These are phyloP conservation scores for Sarcophaga caerulescens DNA, from an alignment of 2,888 invertebrate genomes.

Conservation along the genomic window DNA sequence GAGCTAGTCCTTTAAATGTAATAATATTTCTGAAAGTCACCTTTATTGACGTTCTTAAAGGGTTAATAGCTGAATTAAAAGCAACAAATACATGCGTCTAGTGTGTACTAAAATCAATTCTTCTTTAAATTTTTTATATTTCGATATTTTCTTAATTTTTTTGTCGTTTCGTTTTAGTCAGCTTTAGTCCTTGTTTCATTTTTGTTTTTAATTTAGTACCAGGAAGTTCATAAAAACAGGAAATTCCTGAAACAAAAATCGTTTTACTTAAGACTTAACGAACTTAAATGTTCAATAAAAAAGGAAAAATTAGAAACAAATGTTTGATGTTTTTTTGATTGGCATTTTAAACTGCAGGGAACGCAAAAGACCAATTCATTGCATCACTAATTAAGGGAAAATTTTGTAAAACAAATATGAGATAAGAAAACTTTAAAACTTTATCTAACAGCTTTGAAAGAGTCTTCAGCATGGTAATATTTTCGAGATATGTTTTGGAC, in stretches of 20 bases:
- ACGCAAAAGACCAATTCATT: not conserved
- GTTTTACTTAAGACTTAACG: slow-evolving; percentile 40
- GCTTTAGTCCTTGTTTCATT: not conserved
- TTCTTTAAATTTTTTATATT: slow-evolving; percentile 29
- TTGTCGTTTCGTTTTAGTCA: not conserved
- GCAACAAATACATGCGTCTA: not conserved
- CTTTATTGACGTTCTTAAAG: not conserved
- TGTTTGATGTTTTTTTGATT: not conserved
- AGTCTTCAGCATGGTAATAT: too few relatives aligned
- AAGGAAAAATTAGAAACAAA: not conserved
- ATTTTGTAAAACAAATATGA: not conserved
- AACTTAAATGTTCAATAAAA: slow-evolving; percentile 15
- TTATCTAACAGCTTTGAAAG: not conserved
- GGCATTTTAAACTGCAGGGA: not conserved
- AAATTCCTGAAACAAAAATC: slow-evolving; percentile 55
- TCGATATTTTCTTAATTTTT: slow-evolving; percentile 4
- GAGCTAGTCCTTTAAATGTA: too few relatives aligned
- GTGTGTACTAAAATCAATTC: slow-evolving; percentile 43
- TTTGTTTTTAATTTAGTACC: not conserved
- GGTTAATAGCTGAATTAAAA: slow-evolving; percentile 16
- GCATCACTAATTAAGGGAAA: not conserved
- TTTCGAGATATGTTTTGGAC: too few relatives aligned
- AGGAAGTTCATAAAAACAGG: slow-evolving; percentile 63
- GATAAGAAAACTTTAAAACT: too few relatives aligned
- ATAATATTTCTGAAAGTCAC: not conserved